A percentile compares a stretch with the other conserved stretches of the same genome.
These are phyloP conservation scores for Myathropa florea DNA, from an alignment of 2,888 invertebrate species.

Conservation along the genomic window DNA sequence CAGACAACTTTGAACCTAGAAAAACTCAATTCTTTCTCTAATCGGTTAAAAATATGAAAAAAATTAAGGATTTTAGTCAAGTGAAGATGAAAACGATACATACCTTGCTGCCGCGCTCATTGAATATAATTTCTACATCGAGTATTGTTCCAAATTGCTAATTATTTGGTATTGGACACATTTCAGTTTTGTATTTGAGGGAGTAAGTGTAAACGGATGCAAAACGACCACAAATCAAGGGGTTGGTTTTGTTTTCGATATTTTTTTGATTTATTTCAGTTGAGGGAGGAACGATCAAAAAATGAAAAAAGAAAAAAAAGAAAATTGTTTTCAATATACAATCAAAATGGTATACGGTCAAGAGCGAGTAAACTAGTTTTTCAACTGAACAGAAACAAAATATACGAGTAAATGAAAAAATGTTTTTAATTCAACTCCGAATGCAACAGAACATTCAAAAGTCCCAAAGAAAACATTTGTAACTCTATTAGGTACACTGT, in stretches of 20 bases:
- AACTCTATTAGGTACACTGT: slow-evolving; percentile 53
- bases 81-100: slow-evolving; percentile 80
- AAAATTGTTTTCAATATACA: slow-evolving; percentile 65
- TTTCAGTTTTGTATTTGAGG: slow-evolving; percentile 58
- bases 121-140: slow-evolving; percentile 99
- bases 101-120: slow-evolving; percentile 99
- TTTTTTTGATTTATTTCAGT: slow-evolving; percentile 40
- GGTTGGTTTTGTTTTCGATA: slow-evolving; percentile 67
- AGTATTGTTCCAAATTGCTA: slow-evolving; percentile 99
- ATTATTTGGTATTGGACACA: slow-evolving; percentile 67
- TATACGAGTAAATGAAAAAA: slow-evolving; percentile 32
- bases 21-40: not conserved
- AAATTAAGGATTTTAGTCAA: slow-evolving; percentile 30
- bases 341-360: slow-evolving; percentile 66
- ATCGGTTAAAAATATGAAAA: not conserved
- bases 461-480: slow-evolving; percentile 68
- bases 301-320: slow-evolving; percentile 70
- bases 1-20: not conserved
- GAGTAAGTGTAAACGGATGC: slow-evolving; percentile 68
- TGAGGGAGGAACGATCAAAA: slow-evolving; percentile 71
- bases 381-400: slow-evolving; percentile 31
- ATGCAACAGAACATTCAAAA: slow-evolving; percentile 71
- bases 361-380: slow-evolving; percentile 61
- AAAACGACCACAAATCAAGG: slow-evolving; percentile 71
- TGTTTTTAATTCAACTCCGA: slow-evolving; percentile 68